A percentile compares a stretch with the other conserved stretches of the same genome.
Evolutionary conservation across 2,888 invertebrate genomes (phyloP).

Genomic region (Drosophila quinaria): DNA sequence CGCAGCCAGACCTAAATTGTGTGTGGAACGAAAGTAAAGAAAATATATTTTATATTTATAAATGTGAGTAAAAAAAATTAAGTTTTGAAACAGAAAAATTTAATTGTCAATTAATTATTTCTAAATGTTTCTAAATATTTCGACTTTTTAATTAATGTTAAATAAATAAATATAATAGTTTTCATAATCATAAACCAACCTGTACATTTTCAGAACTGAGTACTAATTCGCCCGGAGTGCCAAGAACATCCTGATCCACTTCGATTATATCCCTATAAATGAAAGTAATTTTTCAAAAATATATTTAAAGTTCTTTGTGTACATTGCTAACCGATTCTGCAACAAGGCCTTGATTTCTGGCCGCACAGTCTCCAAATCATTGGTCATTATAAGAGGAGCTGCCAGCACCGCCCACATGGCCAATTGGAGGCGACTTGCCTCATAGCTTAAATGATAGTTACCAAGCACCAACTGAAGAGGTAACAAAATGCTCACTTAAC

Average conservation of each 20-base stretch:
- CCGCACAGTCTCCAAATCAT: conserved; percentile 88
- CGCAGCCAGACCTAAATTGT: conserved; percentile 84
- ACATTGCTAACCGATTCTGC: conserved; percentile 87
- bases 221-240: conserved; percentile 87
- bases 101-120: no score
- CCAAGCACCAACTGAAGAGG: conserved; percentile 87
- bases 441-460: conserved; percentile 88
- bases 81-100: no score
- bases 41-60: no score
- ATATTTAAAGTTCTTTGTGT: neutral
- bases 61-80: no score
- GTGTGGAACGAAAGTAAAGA: neutral
- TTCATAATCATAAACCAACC: conserved; percentile 44
- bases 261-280: conserved; percentile 86
- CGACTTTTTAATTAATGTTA: no score
- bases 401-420: conserved; percentile 91
- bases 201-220: conserved; percentile 82
- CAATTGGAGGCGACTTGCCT: conserved; percentile 90
- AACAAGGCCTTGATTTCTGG: conserved; percentile 88
- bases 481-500: neutral
- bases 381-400: conserved; percentile 90
- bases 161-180: neutral
- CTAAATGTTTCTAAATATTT: no score
- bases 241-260: conserved; percentile 89
- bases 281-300: neutral